A percentile compares a stretch with the other conserved stretches of the same genome.
Conservation (phyloP, 2,113 vertebrate genomes). For the Pterocles gutturalis region DNA sequence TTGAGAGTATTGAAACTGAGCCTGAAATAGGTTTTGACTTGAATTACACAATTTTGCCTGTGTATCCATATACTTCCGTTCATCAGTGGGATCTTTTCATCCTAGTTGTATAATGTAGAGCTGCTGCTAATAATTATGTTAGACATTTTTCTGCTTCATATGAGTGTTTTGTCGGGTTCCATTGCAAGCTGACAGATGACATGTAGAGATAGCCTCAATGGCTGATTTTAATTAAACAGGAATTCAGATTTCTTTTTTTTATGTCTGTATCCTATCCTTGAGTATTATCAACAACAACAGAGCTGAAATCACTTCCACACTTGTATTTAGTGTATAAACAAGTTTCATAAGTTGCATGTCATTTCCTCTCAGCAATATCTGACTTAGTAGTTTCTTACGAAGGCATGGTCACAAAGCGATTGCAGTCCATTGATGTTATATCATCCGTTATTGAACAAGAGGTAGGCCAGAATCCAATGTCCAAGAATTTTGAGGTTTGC, state of each 20-base stretch:
- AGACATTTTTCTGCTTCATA: background rate
- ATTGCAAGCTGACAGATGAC: background rate
- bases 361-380: conserved; percentile 27
- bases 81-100: background rate
- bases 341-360: background rate
- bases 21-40: background rate
- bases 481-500: background rate
- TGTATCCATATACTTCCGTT: background rate
- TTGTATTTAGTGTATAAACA: conserved; percentile 28
- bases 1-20: background rate
- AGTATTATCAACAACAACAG: background rate
- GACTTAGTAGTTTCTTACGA: background rate
- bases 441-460: background rate
- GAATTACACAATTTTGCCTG: background rate
- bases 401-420: background rate
- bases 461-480: background rate
- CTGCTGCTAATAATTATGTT: background rate
- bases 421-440: background rate
- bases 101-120: background rate
- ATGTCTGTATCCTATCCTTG: background rate
- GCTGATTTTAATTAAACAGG: background rate
- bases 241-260: background rate
- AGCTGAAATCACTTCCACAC: background rate
- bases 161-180: background rate
- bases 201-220: background rate